Conservation (phyloP, 2,888 invertebrate species). For the Eupeodes latifasciatus region DNA sequence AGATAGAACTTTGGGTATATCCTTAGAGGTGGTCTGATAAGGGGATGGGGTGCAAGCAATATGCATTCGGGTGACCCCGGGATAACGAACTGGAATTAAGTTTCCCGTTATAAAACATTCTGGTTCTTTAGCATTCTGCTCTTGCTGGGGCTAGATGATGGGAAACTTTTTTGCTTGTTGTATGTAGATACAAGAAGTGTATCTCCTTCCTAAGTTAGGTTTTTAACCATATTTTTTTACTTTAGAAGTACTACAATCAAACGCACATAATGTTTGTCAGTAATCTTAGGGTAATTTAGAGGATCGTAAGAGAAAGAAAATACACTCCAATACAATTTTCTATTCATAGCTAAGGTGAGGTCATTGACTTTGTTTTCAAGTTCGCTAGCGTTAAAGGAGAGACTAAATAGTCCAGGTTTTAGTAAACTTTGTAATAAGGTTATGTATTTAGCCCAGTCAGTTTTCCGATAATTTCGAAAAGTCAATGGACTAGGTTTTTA, state of each 20-base stretch:
- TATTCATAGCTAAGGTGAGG: no score
- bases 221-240: not conserved
- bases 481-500: no score
- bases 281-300: not conserved
- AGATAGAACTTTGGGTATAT: not conserved
- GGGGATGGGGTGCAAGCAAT: not conserved
- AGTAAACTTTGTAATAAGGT: no score
- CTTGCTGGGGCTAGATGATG: conserved; percentile 23
- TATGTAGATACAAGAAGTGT: conserved; percentile 16
- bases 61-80: conserved; percentile 40
- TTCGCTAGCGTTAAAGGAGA: no score
- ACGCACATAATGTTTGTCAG: no score
- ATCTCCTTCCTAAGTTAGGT: conserved; percentile 12
- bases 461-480: no score
- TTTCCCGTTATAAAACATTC: conserved; percentile 63
- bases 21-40: no score
- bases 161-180: conserved; percentile 48
- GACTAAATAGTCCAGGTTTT: no score
- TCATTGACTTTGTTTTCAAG: no score
- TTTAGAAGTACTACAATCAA: not conserved
- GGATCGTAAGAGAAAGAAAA: no score
- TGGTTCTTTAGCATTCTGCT: conserved; percentile 51
- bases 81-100: conserved; percentile 70
- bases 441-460: no score
- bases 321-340: no score